phyloP scores from a whole-genome alignment of 2,888 invertebrate species.

The Machimus atricapillus region DNA sequence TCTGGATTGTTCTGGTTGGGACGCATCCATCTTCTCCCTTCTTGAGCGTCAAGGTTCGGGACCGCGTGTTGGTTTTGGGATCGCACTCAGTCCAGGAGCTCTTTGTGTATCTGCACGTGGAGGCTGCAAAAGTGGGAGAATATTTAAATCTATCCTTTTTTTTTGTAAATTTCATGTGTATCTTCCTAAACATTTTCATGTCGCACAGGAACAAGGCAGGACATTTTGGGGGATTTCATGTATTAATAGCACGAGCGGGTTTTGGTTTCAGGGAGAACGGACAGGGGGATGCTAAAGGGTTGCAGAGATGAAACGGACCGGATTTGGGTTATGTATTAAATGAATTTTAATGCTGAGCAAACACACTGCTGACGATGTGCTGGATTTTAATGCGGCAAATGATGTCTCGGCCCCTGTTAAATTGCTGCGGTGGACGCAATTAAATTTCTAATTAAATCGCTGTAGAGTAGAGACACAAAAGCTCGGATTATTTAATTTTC shows the following conservation, averaged over 20 bases:
- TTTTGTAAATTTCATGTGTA: neutral
- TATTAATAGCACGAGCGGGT: neutral
- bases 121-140: slow-evolving; percentile 52
- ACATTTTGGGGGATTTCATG: neutral
- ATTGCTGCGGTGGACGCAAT: neutral
- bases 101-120: slow-evolving; percentile 84
- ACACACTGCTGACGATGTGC: neutral
- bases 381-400: neutral
- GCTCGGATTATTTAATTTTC: neutral
- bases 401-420: neutral
- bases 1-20: slow-evolving; percentile 83
- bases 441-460: neutral
- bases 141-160: neutral
- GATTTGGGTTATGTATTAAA: neutral
- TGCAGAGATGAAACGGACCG: neutral
- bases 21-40: slow-evolving; percentile 85
- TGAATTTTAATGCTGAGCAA: neutral
- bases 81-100: slow-evolving; percentile 91
- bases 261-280: neutral
- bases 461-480: neutral
- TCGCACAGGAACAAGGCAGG: neutral
- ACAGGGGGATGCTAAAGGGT: neutral
- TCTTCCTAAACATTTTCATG: neutral
- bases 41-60: slow-evolving; percentile 83
- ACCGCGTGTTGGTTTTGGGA: slow-evolving; percentile 80